Conservation (phyloP, 2,888 invertebrate genomes). For the Chloroclysta siterata region DNA sequence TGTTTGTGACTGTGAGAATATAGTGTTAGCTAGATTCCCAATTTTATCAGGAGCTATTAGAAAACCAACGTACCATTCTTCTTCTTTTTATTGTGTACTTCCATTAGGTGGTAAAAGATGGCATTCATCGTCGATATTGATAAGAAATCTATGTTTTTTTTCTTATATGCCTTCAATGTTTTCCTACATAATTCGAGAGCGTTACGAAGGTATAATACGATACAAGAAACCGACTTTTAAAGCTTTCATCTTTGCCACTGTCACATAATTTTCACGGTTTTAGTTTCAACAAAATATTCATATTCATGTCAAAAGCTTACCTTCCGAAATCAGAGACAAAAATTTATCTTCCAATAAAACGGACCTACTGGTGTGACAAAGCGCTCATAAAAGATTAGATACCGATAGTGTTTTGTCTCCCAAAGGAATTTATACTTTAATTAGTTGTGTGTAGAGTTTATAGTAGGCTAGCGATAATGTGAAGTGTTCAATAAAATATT, state of each 20-base stretch:
- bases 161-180: background rate
- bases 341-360: slow-evolving; percentile 63
- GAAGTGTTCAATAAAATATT: slow-evolving; percentile 68
- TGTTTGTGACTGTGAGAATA: too few relatives aligned
- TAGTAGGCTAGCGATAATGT: slow-evolving; percentile 34
- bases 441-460: slow-evolving; percentile 32
- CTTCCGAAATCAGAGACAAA: slow-evolving; percentile 55
- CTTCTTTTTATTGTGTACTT: too few relatives aligned
- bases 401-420: slow-evolving; percentile 42
- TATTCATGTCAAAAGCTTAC: slow-evolving; percentile 57
- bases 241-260: slow-evolving; percentile 6
- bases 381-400: slow-evolving; percentile 51
- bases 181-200: background rate
- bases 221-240: background rate
- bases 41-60: too few relatives aligned
- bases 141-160: background rate
- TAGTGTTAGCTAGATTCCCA: too few relatives aligned
- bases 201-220: background rate
- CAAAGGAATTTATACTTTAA: slow-evolving; percentile 46
- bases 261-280: slow-evolving; percentile 55
- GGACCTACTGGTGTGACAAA: slow-evolving; percentile 62
- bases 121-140: background rate
- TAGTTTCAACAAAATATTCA: slow-evolving; percentile 58
- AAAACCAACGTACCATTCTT: too few relatives aligned
- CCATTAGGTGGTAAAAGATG: background rate